Evolutionary conservation across 2,888 invertebrate species (phyloP).

Genomic region (Microctonus brassicae): DNA sequence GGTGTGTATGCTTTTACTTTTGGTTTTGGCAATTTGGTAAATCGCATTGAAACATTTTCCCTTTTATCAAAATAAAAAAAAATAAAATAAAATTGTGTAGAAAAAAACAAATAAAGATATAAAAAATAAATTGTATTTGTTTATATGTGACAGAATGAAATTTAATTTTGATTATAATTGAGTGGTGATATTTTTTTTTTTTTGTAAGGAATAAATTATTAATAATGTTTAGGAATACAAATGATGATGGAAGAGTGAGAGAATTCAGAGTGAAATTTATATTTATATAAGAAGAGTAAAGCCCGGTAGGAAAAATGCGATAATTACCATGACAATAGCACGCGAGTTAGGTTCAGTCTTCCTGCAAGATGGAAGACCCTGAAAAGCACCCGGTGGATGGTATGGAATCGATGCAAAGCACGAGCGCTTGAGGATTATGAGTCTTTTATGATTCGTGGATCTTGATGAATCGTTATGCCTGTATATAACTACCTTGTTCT

Average conservation of each 20-base stretch:
- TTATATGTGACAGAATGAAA: no score
- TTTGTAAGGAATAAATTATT: neutral
- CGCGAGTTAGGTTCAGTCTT: slow-evolving; percentile 39
- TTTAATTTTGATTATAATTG: neutral
- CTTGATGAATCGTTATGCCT: slow-evolving; percentile 60
- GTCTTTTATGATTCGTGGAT: slow-evolving; percentile 61
- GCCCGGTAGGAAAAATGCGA: slow-evolving; percentile 34
- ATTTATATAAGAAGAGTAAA: slow-evolving; percentile 3
- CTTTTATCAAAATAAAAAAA: neutral
- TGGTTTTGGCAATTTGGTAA: slow-evolving; percentile 14
- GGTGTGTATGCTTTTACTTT: slow-evolving; percentile 11
- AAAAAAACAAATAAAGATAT: neutral
- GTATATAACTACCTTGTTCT: slow-evolving; percentile 29
- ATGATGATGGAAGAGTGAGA: neutral
- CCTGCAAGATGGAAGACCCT: slow-evolving; percentile 39
- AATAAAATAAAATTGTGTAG: neutral
- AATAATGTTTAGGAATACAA: neutral
- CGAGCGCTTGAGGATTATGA: slow-evolving; percentile 58
- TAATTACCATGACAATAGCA: slow-evolving; percentile 62
- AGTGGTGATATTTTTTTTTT: neutral
- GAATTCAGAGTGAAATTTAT: neutral
- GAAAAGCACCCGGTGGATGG: slow-evolving; percentile 35
- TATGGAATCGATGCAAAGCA: slow-evolving; percentile 48
- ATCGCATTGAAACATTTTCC: neutral
- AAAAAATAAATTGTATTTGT: no score